Evolutionary conservation across 2,797 vertebrate genomes (phyloP).

Genomic region (Natrix natrix): DNA sequence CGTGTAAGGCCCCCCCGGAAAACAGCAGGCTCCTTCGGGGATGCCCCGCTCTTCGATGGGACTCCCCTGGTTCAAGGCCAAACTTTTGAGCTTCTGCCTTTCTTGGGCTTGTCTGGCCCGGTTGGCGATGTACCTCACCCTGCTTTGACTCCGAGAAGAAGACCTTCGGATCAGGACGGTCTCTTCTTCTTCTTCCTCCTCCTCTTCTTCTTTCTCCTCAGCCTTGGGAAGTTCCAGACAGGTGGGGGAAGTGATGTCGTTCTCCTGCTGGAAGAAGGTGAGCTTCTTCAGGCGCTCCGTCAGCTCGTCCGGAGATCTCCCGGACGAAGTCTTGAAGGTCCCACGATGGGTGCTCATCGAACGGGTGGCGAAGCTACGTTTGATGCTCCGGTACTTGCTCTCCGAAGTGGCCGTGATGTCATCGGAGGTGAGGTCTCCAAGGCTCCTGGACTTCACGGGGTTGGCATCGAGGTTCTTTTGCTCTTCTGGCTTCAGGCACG

Average conservation of each 20-base stretch:
- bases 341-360: constrained; percentile 61
- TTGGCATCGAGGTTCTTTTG: constrained; percentile 41
- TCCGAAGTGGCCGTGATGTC: constrained; percentile 85
- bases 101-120: constrained; percentile 89
- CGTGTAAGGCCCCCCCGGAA: constrained; percentile 74
- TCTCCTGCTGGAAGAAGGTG: constrained; percentile 73
- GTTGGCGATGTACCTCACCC: constrained; percentile 91
- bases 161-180: constrained; percentile 76
- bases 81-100: constrained; percentile 79
- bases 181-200: constrained; percentile 66
- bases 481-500: constrained; percentile 60
- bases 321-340: neutral
- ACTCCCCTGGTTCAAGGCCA: constrained; percentile 60
- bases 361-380: constrained; percentile 79
- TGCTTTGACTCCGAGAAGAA: constrained; percentile 90
- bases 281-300: constrained; percentile 85
- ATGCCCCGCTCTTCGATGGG: constrained; percentile 89
- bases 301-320: constrained; percentile 63
- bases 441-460: constrained; percentile 88
- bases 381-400: constrained; percentile 86
- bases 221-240: constrained; percentile 52
- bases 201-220: constrained; percentile 61
- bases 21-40: constrained; percentile 89
- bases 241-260: constrained; percentile 71
- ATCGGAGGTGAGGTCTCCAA: constrained; percentile 91